phyloP scores from a whole-genome alignment of 2,888 invertebrate species.

The Zeuzera pyrina region DNA sequence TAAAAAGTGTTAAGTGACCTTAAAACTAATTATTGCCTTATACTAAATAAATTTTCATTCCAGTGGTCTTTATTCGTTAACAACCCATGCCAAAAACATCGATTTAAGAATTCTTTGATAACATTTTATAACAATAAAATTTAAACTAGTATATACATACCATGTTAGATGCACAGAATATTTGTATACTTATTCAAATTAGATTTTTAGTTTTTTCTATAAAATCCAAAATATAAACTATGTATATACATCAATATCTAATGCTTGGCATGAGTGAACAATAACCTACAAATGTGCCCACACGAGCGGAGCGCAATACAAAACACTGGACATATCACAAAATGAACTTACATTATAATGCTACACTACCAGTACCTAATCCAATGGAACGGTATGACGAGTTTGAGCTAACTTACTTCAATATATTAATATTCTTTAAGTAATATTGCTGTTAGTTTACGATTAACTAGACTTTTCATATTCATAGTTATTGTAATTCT shows the following conservation, averaged over 20 bases:
- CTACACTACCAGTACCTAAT: constrained; percentile 65
- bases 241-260: background rate
- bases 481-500: constrained; percentile 45
- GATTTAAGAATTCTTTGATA: background rate
- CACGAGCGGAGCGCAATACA: constrained; percentile 13
- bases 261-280: constrained; percentile 23
- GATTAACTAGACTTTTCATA: constrained; percentile 54
- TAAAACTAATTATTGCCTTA: constrained; percentile 68
- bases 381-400: constrained; percentile 68
- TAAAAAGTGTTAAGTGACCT: constrained; percentile 66
- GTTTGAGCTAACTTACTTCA: constrained; percentile 71
- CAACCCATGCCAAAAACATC: background rate
- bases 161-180: too few species aligned
- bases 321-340: constrained; percentile 71
- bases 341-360: constrained; percentile 48
- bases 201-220: too few species aligned
- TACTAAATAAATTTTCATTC: constrained; percentile 46
- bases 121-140: constrained; percentile 1
- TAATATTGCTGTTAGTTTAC: constrained; percentile 69
- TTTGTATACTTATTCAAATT: too few species aligned
- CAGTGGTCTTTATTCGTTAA: constrained; percentile 35
- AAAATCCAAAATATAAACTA: background rate
- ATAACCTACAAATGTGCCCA: constrained; percentile 8
- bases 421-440: constrained; percentile 66
- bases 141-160: too few species aligned